A percentile compares a stretch with the other conserved stretches of the same genome.
Evolutionary conservation across 2,797 vertebrate species (phyloP).

Genomic region (Zalophus californianus): DNA sequence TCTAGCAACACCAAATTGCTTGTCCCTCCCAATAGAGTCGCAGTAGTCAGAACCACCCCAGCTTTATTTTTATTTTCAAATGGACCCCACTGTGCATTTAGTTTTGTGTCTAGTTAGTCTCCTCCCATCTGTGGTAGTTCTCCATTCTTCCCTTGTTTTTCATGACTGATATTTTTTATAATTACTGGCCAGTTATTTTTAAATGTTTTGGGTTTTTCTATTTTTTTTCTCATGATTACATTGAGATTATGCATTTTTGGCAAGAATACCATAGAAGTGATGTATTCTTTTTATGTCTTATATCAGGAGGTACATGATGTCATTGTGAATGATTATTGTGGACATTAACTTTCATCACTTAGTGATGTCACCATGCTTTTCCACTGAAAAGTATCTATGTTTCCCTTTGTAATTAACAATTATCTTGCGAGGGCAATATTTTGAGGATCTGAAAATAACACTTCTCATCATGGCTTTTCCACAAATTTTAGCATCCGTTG

Average conservation of each 20-base stretch:
- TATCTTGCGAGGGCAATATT: not conserved
- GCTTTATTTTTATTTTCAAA: not conserved
- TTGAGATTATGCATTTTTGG: not conserved
- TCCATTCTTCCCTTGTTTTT: not conserved
- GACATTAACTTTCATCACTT: not conserved
- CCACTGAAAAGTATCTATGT: not conserved
- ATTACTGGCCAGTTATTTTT: not conserved
- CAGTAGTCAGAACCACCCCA: not conserved
- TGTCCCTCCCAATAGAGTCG: not conserved
- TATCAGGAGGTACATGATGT: not conserved
- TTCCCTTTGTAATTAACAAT: constrained; percentile 25
- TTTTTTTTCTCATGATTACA: not conserved
- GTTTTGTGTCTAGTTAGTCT: not conserved
- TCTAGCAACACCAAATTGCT: not conserved
- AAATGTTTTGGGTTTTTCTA: not conserved
- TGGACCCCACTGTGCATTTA: not conserved
- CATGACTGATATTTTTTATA: not conserved
- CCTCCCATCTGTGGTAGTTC: not conserved
- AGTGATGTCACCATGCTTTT: not conserved
- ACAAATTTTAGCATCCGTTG: not conserved
- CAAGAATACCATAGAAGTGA: not conserved
- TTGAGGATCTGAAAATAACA: not conserved
- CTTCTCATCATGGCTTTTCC: not conserved
- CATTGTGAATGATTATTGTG: not conserved
- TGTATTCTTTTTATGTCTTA: not conserved